These are phyloP conservation scores for Oxytorus armatus DNA, from an alignment of 2,888 invertebrate genomes.

Conservation along the genomic window DNA sequence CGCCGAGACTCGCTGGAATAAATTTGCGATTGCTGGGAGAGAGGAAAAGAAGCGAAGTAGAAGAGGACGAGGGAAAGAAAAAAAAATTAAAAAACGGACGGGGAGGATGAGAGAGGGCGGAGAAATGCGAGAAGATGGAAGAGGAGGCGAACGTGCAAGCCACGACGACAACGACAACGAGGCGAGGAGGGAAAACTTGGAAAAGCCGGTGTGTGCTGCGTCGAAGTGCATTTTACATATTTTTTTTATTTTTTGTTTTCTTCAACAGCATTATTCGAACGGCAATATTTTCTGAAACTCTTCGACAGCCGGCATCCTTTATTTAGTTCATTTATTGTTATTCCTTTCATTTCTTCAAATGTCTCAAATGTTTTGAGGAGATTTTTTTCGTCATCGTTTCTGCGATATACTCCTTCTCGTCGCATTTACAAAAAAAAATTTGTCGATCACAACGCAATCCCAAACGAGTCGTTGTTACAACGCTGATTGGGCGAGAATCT, in stretches of 20 bases:
- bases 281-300: conserved; percentile 41
- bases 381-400: conserved; percentile 7
- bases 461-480: conserved; percentile 76
- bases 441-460: neutral
- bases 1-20: conserved; percentile 81
- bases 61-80: conserved; percentile 63
- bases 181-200: conserved; percentile 55
- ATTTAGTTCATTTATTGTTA: conserved; percentile 21
- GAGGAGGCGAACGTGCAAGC: conserved; percentile 57
- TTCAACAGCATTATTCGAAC: conserved; percentile 28
- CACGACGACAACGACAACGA: conserved; percentile 37
- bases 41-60: conserved; percentile 67
- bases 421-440: neutral
- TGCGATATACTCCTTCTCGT: conserved; percentile 1
- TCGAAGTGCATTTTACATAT: conserved; percentile 56
- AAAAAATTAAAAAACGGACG: conserved; percentile 63
- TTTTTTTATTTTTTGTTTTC: conserved; percentile 25
- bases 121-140: conserved; percentile 64
- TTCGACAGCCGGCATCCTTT: conserved; percentile 22
- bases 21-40: conserved; percentile 80
- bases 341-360: conserved; percentile 6
- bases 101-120: conserved; percentile 57
- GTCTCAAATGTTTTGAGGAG: neutral
- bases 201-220: conserved; percentile 55
- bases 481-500: conserved; percentile 82